phyloP scores from a whole-genome alignment of 2,797 vertebrate species.

The Smutsia gigantea region DNA sequence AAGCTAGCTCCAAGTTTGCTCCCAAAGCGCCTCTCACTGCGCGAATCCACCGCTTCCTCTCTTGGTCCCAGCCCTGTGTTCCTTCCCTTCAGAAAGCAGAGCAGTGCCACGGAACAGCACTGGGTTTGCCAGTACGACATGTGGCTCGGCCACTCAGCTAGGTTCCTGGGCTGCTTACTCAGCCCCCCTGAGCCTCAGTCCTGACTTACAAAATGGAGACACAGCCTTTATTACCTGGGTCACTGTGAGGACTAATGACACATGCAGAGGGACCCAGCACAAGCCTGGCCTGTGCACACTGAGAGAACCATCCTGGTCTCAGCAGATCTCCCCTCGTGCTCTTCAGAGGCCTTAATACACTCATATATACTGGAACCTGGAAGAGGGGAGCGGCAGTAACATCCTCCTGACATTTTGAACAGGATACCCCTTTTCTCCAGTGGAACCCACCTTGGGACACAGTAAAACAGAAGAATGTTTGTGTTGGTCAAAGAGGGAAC shows the following conservation, averaged over 20 bases:
- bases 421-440: background rate
- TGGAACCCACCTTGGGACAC: background rate
- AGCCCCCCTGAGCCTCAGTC: background rate
- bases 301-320: background rate
- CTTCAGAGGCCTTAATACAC: background rate
- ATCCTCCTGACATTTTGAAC: background rate
- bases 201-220: background rate
- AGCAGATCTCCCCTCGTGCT: too few species aligned
- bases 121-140: background rate
- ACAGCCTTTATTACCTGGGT: background rate
- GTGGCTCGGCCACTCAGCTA: background rate
- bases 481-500: background rate
- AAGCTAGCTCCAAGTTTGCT: too few species aligned
- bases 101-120: background rate
- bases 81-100: background rate
- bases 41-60: background rate
- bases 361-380: rapidly evolving
- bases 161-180: background rate
- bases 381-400: background rate
- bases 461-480: background rate
- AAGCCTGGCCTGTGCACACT: background rate
- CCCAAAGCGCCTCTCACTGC: background rate
- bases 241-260: background rate
- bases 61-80: rapidly evolving
- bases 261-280: background rate